Evolutionary conservation across 2,797 vertebrate genomes (phyloP).

Genomic region (Chromobotia macracanthus): DNA sequence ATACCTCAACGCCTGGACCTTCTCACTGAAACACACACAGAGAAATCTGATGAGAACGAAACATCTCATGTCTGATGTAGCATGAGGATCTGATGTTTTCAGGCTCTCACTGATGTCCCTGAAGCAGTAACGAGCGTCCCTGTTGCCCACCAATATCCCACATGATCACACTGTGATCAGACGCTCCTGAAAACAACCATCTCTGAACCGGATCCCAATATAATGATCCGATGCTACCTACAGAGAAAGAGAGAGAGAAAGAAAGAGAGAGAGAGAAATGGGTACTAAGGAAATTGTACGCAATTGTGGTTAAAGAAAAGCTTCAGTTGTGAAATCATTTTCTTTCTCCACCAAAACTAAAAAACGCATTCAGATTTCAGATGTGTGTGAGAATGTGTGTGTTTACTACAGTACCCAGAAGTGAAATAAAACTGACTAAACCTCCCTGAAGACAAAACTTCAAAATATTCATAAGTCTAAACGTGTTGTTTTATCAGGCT

Average conservation of each 20-base stretch:
- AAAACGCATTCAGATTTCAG: background rate
- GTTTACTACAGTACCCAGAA: background rate
- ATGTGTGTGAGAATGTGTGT: background rate
- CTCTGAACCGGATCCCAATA: slow-evolving; percentile 96
- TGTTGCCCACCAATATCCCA: slow-evolving; percentile 98
- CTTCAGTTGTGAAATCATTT: too few species aligned
- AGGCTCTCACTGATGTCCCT: slow-evolving; percentile 91
- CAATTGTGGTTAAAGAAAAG: too few species aligned
- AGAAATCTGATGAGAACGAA: too few species aligned
- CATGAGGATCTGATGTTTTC: too few species aligned
- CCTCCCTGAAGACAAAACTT: background rate
- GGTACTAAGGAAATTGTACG: too few species aligned
- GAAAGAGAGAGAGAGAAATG: too few species aligned
- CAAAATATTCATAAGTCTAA: background rate
- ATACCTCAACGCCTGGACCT: slow-evolving; percentile 91
- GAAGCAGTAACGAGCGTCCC: slow-evolving; percentile 88
- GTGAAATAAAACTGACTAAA: too few species aligned
- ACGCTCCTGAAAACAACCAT: slow-evolving; percentile 94
- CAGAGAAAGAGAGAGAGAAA: background rate
- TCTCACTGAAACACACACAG: slow-evolving; percentile 79
- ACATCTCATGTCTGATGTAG: too few species aligned
- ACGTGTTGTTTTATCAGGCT: background rate
- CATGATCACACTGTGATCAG: slow-evolving; percentile 97
- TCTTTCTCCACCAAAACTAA: background rate
- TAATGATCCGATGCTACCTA: slow-evolving; percentile 88